Evolutionary conservation across 2,113 vertebrate species (phyloP), one percentile per base, ranked within the genome.

Genomic region (Coptodon rendalli): DNA sequence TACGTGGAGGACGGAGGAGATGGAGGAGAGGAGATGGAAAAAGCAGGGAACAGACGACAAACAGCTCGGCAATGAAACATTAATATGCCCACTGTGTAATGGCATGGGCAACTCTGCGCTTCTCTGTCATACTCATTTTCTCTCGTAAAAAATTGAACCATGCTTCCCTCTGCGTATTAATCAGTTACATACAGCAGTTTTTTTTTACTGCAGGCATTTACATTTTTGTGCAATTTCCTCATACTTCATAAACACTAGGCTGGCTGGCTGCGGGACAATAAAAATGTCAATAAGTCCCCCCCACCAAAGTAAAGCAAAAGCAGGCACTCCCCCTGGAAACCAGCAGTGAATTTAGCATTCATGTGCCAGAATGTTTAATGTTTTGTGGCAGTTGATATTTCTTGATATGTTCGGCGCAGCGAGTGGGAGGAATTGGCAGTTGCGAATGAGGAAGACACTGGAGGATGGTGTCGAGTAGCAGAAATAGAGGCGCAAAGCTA

Each of bases 1-100:
- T 86, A 82, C 68, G 16, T 52, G 66, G 17, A 83, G 11, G 40
- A 38, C 13, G 73, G 73, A 84, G 43, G 83, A 63, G 36, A 86
- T n/a, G 36, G 71, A 73, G 76, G 34, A 66, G 83, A 63, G 19
- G 84, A 7, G 29, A 29, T 80, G 82, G 59, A 85, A 83, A 79
- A 87, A 61, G 59, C 50, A 29, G 85, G 80, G 73, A 83, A 84
- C 27, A 50, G 63, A 57, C 13, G 54, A 85, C 80, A 45, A 40
- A 76, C 31, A 71, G 57, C 61, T 71, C 8, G 4, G 48, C 88
- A 85, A 85, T 95, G 82, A 94, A 94, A 94, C 84, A 91, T 95
- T 93, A 83, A 93, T 92, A 80, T 53, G 54, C 45, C 85, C 59
- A 31, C 81, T 82, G 90, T 83, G 87, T 38, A 61, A 89, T 73